phyloP scores from a whole-genome alignment of 37 sponge, comb jelly and placozoan genomes.

The Spongia lamella region DNA sequence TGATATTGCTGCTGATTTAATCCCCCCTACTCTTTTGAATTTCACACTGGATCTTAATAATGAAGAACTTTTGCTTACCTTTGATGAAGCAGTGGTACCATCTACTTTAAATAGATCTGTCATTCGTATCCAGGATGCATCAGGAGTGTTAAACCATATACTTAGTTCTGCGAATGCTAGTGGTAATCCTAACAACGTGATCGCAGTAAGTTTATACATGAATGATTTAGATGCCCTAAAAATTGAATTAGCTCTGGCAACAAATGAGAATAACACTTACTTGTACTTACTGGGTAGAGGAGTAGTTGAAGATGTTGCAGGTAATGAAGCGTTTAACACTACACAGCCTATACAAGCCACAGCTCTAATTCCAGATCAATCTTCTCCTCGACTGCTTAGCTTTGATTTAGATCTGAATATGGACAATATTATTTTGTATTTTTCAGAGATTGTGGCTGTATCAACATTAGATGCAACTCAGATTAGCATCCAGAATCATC shows the following conservation, averaged over 20 bases:
- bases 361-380: conserved; percentile 48
- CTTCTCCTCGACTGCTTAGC: conserved; percentile 39
- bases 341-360: conserved; percentile 21
- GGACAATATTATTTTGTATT: conserved; percentile 41
- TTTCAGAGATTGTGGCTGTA: conserved; percentile 66
- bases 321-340: conserved; percentile 39
- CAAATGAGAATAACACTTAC: conserved; percentile 38
- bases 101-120: conserved; percentile 41
- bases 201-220: conserved; percentile 39
- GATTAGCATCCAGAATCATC: conserved; percentile 44
- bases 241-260: conserved; percentile 65
- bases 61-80: conserved; percentile 72
- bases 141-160: background rate
- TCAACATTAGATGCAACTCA: conserved; percentile 31
- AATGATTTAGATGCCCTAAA: conserved; percentile 73
- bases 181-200: conserved; percentile 11
- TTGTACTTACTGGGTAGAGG: conserved; percentile 31
- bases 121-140: conserved; percentile 45
- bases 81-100: conserved; percentile 57
- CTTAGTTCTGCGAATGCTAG: conserved; percentile 18
- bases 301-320: conserved; percentile 57
- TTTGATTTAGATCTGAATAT: conserved; percentile 74
- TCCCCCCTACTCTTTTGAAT: conserved; percentile 58
- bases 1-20: conserved; percentile 58
- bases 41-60: conserved; percentile 80